Percentiles rank a stretch among this genome's conserved stretches.
phyloP scores from a whole-genome alignment of 2,113 vertebrate genomes.

The Actinemys pallida region DNA sequence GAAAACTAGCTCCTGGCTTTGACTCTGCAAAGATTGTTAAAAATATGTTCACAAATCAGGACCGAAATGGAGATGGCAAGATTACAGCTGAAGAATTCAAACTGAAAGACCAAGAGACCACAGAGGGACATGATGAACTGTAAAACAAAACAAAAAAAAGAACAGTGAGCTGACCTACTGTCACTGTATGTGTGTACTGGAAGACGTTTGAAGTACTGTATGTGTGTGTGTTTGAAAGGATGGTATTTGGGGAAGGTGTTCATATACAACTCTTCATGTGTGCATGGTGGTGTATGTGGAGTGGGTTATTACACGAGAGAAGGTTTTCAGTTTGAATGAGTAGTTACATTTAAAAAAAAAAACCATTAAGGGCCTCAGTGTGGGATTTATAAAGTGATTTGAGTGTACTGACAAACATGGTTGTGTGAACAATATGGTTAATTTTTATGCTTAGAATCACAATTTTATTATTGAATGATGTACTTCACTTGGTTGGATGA shows the following conservation, averaged over 20 bases:
- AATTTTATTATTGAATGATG: not conserved
- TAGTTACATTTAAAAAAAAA: not conserved
- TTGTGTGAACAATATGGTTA: not conserved
- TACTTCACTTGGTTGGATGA: not conserved
- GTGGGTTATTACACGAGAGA: not conserved
- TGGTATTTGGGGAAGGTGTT: not conserved
- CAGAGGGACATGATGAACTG: slow-evolving; percentile 90
- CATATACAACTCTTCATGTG: not conserved
- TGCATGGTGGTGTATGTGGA: not conserved
- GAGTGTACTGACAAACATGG: not conserved
- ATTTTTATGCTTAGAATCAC: not conserved
- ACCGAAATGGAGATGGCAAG: slow-evolving; percentile 92
- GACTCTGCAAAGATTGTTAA: slow-evolving; percentile 91
- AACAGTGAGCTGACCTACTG: slow-evolving; percentile 27
- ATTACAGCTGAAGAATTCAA: slow-evolving; percentile 94
- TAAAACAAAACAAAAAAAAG: slow-evolving; percentile 66
- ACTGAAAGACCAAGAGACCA: slow-evolving; percentile 92
- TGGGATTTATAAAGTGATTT: not conserved
- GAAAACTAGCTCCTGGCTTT: slow-evolving; percentile 94
- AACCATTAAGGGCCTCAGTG: not conserved
- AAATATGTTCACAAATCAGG: slow-evolving; percentile 98
- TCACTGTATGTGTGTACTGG: not conserved
- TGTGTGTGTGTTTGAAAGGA: not conserved
- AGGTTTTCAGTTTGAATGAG: not conserved
- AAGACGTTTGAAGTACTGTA: not conserved